Conservation (phyloP, 2,113 vertebrate species). For the Zosterops lateralis region DNA sequence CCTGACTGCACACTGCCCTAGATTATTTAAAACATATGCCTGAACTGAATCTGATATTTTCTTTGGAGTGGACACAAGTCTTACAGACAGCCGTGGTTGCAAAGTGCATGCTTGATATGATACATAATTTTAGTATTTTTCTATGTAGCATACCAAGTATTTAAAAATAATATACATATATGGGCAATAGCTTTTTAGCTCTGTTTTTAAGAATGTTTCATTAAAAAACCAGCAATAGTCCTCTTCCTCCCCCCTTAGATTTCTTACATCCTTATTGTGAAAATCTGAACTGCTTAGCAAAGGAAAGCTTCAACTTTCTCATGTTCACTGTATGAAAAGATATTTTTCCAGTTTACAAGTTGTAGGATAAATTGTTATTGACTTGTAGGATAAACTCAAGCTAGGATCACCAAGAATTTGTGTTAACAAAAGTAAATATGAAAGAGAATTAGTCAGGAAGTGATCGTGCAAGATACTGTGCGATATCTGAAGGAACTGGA, state of each 20-base stretch:
- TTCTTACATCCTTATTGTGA: not conserved
- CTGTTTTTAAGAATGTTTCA: not conserved
- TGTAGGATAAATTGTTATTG: not conserved
- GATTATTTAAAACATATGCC: slow-evolving; percentile 63
- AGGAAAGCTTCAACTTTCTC: not conserved
- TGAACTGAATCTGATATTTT: slow-evolving; percentile 22
- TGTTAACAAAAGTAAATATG: not conserved
- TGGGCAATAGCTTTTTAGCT: not conserved
- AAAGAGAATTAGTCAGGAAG: not conserved
- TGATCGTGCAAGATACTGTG: not conserved
- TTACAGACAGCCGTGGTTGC: not conserved
- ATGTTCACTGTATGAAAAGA: not conserved
- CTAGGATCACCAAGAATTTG: not conserved
- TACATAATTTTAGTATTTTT: not conserved
- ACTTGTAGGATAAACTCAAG: no score
- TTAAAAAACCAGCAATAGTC: not conserved
- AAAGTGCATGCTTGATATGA: not conserved
- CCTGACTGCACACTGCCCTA: not conserved
- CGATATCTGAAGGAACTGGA: not conserved
- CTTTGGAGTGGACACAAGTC: slow-evolving; percentile 8
- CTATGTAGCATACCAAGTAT: not conserved
- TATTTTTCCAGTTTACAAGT: not conserved
- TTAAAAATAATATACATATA: not conserved
- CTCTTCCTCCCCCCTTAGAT: not conserved
- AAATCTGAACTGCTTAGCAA: not conserved